phyloP scores from a whole-genome alignment of 2,888 invertebrate species.

The Plebejus argus region DNA sequence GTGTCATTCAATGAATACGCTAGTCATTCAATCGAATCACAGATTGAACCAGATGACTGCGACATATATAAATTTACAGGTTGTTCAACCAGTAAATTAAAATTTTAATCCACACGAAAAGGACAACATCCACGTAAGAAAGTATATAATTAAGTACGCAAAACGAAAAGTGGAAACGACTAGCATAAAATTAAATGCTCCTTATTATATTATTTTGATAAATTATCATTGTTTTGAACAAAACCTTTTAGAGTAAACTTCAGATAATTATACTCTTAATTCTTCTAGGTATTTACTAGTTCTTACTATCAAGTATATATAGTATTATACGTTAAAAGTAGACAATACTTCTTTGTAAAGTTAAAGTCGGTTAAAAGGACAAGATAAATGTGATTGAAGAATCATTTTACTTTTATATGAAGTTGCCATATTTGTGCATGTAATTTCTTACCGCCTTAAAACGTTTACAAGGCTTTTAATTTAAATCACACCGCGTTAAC shows the following conservation, averaged over 20 bases:
- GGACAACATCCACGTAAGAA: not conserved
- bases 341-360: not conserved
- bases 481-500: conserved; percentile 26
- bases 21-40: no score
- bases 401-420: conserved; percentile 30
- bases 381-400: conserved; percentile 29
- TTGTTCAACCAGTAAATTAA: not conserved
- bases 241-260: not conserved
- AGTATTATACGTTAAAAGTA: not conserved
- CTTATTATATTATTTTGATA: no score
- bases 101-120: not conserved
- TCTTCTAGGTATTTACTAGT: no score
- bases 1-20: no score
- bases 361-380: conserved; percentile 33
- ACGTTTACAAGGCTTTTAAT: conserved; percentile 21
- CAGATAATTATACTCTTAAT: no score
- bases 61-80: no score
- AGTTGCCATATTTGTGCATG: conserved; percentile 24
- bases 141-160: not conserved
- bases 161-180: not conserved
- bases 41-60: no score
- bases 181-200: no score
- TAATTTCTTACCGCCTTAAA: conserved; percentile 11
- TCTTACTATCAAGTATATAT: no score
- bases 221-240: not conserved